These are phyloP conservation scores for Pandemis cinnamomeana DNA, from an alignment of 2,888 invertebrate genomes.

Conservation along the genomic window DNA sequence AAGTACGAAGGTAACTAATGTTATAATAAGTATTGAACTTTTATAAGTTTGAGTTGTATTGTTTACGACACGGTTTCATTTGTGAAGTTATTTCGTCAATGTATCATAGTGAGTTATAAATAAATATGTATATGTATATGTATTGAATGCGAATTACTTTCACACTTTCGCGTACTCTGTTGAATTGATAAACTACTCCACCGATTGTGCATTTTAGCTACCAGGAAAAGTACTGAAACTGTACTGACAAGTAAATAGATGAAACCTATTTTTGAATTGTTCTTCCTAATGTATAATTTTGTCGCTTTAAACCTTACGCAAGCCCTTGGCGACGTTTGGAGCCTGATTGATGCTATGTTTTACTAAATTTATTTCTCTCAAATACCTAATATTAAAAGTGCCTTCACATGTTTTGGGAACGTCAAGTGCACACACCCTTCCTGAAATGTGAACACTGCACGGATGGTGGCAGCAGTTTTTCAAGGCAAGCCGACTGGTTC, in stretches of 20 bases:
- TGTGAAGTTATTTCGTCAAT: conserved; percentile 43
- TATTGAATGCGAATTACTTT: conserved; percentile 26
- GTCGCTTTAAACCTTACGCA: conserved; percentile 7
- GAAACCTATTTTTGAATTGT: conserved; percentile 1
- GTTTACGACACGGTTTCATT: conserved; percentile 54
- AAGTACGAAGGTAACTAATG: conserved; percentile 83
- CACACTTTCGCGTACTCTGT: conserved; percentile 8
- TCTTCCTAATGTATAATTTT: conserved; percentile 7
- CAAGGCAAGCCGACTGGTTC: conserved; percentile 56
- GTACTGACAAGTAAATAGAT: conserved; percentile 9
- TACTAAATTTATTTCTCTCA: conserved; percentile 42
- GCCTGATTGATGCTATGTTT: background rate
- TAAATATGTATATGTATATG: conserved; percentile 26
- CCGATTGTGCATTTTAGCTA: conserved; percentile 35
- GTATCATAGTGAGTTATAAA: conserved; percentile 46
- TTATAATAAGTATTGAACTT: conserved; percentile 78
- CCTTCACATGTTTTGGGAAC: conserved; percentile 70
- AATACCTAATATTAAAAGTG: conserved; percentile 70
- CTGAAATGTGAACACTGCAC: conserved; percentile 43
- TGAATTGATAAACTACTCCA: conserved; percentile 52
- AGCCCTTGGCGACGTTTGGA: background rate
- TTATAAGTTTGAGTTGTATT: conserved; percentile 67
- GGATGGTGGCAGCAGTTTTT: conserved; percentile 55
- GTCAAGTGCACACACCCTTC: conserved; percentile 55
- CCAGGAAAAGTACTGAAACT: conserved; percentile 21